Percentiles rank a stretch among this genome's conserved stretches.
Evolutionary conservation across 1,140 invertebrate species (phyloP).

Genomic region (Samia ricini): DNA sequence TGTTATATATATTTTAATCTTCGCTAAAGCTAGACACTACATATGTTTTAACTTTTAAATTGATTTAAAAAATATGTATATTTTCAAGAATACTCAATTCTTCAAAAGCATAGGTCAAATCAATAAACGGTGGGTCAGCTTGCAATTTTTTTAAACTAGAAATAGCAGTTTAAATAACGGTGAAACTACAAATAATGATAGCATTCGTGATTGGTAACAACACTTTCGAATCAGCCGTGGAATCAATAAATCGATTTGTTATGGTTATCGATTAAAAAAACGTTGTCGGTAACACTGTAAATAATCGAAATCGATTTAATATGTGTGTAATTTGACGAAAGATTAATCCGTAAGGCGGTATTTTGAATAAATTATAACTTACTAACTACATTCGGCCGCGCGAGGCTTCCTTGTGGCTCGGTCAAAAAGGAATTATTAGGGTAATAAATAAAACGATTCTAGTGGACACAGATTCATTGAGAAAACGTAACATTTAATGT

Average conservation of each 20-base stretch:
- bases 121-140: conserved; percentile 1
- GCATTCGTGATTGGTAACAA: conserved; percentile 15
- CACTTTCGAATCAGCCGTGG: conserved; percentile 28
- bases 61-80: not conserved
- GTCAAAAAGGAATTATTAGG: too few relatives aligned
- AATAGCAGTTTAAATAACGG: conserved; percentile 15
- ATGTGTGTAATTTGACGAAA: conserved; percentile 5
- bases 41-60: not conserved
- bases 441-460: too few relatives aligned
- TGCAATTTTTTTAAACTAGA: conserved; percentile 6
- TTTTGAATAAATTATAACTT: not conserved
- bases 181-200: conserved; percentile 20
- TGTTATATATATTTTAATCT: not conserved
- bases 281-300: conserved; percentile 14
- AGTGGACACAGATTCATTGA: too few relatives aligned
- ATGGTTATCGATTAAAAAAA: conserved; percentile 23
- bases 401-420: too few relatives aligned
- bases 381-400: not conserved
- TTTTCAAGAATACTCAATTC: not conserved
- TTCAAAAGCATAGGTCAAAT: conserved; percentile 1
- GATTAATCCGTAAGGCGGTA: not conserved
- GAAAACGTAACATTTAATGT: too few relatives aligned
- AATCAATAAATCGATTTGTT: conserved; percentile 30
- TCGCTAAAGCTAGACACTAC: not conserved
- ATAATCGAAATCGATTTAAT: conserved; percentile 24